Evolutionary conservation across 2,113 vertebrate species (phyloP).

Genomic region (Charina bottae): DNA sequence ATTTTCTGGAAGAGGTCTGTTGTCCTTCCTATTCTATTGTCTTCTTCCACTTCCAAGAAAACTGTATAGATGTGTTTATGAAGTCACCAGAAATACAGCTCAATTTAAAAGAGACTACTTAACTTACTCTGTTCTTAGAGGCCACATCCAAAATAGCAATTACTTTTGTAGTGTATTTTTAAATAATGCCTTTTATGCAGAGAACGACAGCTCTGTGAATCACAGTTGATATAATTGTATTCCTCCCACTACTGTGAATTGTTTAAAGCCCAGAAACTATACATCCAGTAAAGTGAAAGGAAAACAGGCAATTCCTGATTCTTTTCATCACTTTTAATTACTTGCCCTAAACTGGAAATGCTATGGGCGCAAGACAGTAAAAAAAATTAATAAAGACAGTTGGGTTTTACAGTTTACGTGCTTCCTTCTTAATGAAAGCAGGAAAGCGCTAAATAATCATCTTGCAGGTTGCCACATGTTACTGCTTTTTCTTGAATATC

Average conservation of each 20-base stretch:
- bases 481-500: conserved; percentile 8
- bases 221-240: conserved; percentile 21
- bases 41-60: neutral
- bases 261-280: neutral
- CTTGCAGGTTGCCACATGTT: conserved; percentile 29
- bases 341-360: conserved; percentile 30
- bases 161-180: conserved; percentile 41
- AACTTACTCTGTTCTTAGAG: neutral
- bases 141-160: conserved; percentile 39
- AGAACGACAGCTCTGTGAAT: conserved; percentile 19
- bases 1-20: too few species aligned
- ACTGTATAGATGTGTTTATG: neutral
- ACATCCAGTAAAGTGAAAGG: neutral
- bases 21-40: too few species aligned
- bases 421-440: conserved; percentile 44
- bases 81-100: neutral
- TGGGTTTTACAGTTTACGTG: conserved; percentile 31
- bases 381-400: conserved; percentile 39
- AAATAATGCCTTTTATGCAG: conserved; percentile 15
- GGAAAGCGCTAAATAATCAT: conserved; percentile 48
- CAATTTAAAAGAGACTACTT: neutral
- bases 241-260: conserved; percentile 2
- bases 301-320: neutral
- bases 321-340: conserved; percentile 31
- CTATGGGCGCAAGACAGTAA: conserved; percentile 17